Evolutionary conservation across 2,888 invertebrate species (phyloP), one percentile per base, ranked within the genome.

Genomic region (Apoda limacodes): DNA sequence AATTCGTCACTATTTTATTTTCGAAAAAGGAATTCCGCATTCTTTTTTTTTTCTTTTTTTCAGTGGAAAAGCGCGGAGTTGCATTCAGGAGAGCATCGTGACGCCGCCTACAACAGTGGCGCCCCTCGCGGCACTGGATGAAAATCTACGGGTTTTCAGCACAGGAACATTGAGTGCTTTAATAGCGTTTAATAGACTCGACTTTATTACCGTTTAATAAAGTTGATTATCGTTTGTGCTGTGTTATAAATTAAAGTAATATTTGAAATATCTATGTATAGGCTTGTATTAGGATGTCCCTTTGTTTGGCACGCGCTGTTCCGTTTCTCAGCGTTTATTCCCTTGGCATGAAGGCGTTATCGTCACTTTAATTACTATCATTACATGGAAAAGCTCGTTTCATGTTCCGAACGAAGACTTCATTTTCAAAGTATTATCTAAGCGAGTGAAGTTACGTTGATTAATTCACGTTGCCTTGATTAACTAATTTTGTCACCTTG

Each of bases 101-200:
- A 64, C 75, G 71, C 66, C 63, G 60, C 74, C 72, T 62, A 48
- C 63, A 54, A 64, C 55, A 63, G 71, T 70, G 76, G 75, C 76
- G 78, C 75, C 75, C 56, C 72, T 63, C 55, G 61, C 72, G 72
- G 69, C 71, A 78, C 78, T 78, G 76, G 50, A 61, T 57, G 56
- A 52, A 66, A 17, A 34, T 12, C 37, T 28, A 30, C 52, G 48
- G 48, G 50, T 59, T 52, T 54, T 53, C 52, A 60, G 57, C 55
- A 61, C 67, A 64, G 68, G 64, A 65, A n/a, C n/a, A n/a, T n/a
- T n/a, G n/a, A n/a, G n/a, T n/a, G n/a, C n/a, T n/a, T n/a, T n/a
- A n/a, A n/a, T n/a, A n/a, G n/a, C n/a, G n/a, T n/a, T n/a, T n/a
- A 22, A n/a, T n/a, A n/a, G n/a, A n/a, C n/a, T n/a, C n/a, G n/a